phyloP scores from a whole-genome alignment of 2,797 vertebrate genomes.

The Darevskia nairensis region DNA sequence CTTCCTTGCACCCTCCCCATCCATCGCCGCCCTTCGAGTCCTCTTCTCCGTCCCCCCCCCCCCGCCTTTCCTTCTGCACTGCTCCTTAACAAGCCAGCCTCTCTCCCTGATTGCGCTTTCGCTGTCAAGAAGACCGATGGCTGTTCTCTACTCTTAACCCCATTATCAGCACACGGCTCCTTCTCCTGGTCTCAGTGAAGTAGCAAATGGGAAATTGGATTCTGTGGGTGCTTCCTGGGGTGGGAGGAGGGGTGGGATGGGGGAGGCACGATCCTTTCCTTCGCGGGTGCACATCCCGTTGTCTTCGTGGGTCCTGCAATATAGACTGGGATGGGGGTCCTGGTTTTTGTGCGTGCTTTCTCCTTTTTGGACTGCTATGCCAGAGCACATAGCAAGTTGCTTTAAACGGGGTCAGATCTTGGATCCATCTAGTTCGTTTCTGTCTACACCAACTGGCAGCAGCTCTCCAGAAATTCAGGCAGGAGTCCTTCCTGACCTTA shows the following conservation, averaged over 20 bases:
- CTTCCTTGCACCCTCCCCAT: not conserved
- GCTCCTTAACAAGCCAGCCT: rapidly evolving
- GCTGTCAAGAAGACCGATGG: not conserved
- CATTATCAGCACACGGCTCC: not conserved
- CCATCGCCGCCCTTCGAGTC: rapidly evolving
- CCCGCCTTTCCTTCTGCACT: not conserved
- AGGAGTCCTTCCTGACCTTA: too few relatives aligned
- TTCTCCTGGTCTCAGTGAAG: not conserved
- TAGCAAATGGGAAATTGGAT: not conserved
- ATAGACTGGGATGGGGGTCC: too few relatives aligned
- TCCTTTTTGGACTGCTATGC: too few relatives aligned
- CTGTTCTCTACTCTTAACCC: not conserved
- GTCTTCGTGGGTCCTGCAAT: not conserved
- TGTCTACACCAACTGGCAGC: too few relatives aligned
- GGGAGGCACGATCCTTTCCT: not conserved
- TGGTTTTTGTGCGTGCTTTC: too few relatives aligned
- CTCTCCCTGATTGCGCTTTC: not conserved
- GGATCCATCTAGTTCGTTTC: too few relatives aligned
- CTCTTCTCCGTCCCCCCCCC: not conserved
- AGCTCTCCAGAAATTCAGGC: too few relatives aligned
- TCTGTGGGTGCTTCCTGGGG: not conserved
- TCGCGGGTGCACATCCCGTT: not conserved
- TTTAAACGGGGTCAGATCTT: too few relatives aligned
- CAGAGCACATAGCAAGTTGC: too few relatives aligned
- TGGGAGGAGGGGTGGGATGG: not conserved